phyloP scores from a whole-genome alignment of 2,888 invertebrate species.

The Trachelus iudaicus region DNA sequence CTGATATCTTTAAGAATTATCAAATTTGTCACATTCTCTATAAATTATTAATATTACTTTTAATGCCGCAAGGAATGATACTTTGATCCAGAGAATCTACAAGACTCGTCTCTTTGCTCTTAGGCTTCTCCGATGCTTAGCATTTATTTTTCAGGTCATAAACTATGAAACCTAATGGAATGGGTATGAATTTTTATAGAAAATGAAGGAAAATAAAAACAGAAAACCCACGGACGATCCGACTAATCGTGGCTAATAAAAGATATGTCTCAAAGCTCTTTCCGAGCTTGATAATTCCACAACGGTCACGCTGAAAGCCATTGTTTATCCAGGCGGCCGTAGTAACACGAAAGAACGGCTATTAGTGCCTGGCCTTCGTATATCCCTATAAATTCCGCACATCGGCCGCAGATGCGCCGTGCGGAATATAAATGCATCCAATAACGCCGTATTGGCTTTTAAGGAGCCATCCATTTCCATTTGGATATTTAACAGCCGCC shows the following conservation, averaged over 20 bases:
- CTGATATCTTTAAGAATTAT: not conserved
- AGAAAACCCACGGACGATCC: not conserved
- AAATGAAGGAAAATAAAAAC: too few relatives aligned
- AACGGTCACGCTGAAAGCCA: not conserved
- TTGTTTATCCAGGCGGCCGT: not conserved
- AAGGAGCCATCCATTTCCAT: conserved; percentile 9
- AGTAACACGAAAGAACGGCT: conserved; percentile 9
- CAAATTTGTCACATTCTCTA: not conserved
- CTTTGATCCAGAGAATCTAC: too few relatives aligned
- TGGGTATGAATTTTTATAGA: too few relatives aligned
- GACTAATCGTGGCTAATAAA: not conserved
- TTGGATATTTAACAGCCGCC: conserved; percentile 13
- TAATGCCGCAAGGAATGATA: too few relatives aligned
- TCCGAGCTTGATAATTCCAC: not conserved
- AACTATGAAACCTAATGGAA: not conserved
- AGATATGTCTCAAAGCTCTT: not conserved
- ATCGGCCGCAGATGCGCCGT: conserved; percentile 12
- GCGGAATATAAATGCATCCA: conserved; percentile 18
- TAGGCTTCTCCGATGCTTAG: too few relatives aligned
- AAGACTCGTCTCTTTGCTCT: too few relatives aligned
- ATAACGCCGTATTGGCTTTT: conserved; percentile 7
- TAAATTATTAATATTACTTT: not conserved
- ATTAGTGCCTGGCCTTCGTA: conserved; percentile 11
- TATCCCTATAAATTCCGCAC: conserved; percentile 16
- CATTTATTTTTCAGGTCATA: too few relatives aligned